Conservation (phyloP, 1,140 invertebrate species). For the Drosophila obscura region DNA sequence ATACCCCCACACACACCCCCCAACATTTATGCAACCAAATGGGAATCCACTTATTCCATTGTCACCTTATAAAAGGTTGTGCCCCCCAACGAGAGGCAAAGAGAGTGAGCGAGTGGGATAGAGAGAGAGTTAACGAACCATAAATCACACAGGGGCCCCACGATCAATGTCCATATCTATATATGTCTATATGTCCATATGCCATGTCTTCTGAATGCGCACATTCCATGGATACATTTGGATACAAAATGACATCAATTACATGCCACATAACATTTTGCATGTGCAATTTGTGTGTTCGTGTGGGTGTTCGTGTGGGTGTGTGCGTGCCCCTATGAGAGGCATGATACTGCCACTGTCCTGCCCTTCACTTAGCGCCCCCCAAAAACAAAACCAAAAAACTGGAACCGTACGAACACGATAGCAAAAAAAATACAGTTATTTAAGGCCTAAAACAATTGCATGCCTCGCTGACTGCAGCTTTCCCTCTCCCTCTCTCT, state of each 20-base stretch:
- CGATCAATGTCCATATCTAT: constrained; percentile 61
- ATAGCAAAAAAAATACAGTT: constrained; percentile 67
- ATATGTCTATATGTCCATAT: constrained; percentile 37
- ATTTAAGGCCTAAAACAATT: constrained; percentile 75
- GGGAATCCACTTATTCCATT: constrained; percentile 56
- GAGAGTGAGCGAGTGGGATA: not conserved
- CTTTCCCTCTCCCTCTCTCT: constrained; percentile 13
- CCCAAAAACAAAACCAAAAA: constrained; percentile 20
- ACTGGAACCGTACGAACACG: constrained; percentile 33
- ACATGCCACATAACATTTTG: constrained; percentile 63
- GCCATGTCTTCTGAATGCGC: constrained; percentile 36
- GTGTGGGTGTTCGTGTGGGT: not conserved
- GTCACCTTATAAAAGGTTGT: constrained; percentile 46
- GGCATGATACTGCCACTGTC: not conserved
- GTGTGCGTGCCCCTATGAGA: not conserved
- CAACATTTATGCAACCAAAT: constrained; percentile 27
- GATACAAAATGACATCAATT: constrained; percentile 67
- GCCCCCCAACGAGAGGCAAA: constrained; percentile 17
- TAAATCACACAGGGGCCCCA: constrained; percentile 50
- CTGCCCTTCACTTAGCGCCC: constrained; percentile 43
- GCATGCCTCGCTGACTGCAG: constrained; percentile 62
- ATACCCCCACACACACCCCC: not conserved
- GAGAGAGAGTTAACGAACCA: constrained; percentile 56
- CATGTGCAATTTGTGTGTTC: constrained; percentile 43
- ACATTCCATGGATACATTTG: constrained; percentile 23